Percentiles rank a stretch among this genome's conserved stretches.
phyloP scores from a whole-genome alignment of 1,140 invertebrate species.

The Campodea augens region DNA sequence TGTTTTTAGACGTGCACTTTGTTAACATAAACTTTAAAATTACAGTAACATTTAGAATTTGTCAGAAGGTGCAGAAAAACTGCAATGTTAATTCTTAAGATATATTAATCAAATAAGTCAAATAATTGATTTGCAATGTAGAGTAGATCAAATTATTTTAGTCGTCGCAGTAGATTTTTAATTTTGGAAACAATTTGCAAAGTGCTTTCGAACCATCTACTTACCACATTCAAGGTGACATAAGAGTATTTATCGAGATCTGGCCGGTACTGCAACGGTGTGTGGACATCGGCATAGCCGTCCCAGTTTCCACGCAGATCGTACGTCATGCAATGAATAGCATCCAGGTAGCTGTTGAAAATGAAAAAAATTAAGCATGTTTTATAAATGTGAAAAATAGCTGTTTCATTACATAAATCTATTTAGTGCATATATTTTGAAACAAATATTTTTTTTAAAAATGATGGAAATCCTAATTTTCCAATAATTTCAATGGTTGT shows the following conservation, averaged over 20 bases:
- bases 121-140: too few relatives aligned
- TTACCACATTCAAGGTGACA: conserved; percentile 24
- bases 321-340: conserved; percentile 24
- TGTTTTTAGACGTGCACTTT: too few relatives aligned
- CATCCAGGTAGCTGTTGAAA: conserved; percentile 13
- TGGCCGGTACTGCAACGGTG: conserved; percentile 18
- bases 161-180: conserved; percentile 2
- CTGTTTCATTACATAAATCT: neutral
- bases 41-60: too few relatives aligned
- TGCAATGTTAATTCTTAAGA: too few relatives aligned
- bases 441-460: conserved; percentile 1
- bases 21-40: too few relatives aligned
- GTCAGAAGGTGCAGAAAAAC: too few relatives aligned
- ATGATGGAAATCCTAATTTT: neutral
- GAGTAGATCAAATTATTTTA: neutral
- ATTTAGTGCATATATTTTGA: neutral
- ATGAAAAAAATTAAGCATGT: neutral
- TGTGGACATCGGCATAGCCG: conserved; percentile 22
- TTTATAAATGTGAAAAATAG: neutral
- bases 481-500: neutral
- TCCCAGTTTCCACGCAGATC: conserved; percentile 30
- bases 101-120: too few relatives aligned
- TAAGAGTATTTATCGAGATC: conserved; percentile 21
- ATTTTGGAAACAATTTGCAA: neutral
- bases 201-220: conserved; percentile 8